These are phyloP conservation scores for Oxycera nigricornis DNA, from an alignment of 2,888 invertebrate species.

Conservation along the genomic window DNA sequence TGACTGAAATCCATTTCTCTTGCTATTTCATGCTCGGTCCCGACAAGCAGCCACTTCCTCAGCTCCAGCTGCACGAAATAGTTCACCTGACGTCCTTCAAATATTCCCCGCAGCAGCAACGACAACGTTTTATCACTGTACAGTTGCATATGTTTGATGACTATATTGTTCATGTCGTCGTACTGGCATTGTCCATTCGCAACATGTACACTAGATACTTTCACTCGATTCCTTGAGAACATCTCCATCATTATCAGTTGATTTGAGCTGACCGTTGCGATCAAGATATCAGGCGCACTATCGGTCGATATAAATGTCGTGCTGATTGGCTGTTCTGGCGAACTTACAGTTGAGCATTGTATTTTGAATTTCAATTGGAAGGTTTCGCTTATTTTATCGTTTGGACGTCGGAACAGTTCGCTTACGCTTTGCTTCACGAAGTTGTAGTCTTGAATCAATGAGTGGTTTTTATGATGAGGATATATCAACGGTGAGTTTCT, in stretches of 20 bases:
- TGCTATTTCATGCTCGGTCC: conserved; percentile 56
- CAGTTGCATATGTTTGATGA: conserved; percentile 76
- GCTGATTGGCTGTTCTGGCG: conserved; percentile 46
- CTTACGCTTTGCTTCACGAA: conserved; percentile 71
- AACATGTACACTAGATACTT: conserved; percentile 66
- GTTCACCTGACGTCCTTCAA: conserved; percentile 63
- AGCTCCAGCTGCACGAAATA: conserved; percentile 63
- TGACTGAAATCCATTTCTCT: conserved; percentile 54
- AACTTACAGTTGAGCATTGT: conserved; percentile 60
- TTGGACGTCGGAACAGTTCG: conserved; percentile 73
- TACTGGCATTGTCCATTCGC: conserved; percentile 58
- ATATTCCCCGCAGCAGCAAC: conserved; percentile 69
- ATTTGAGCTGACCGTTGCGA: conserved; percentile 53
- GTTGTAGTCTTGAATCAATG: conserved; percentile 82
- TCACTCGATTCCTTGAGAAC: conserved; percentile 58
- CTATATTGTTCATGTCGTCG: conserved; percentile 51
- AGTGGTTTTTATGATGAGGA: conserved; percentile 76
- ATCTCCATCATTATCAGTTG: conserved; percentile 58
- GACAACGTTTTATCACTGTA: conserved; percentile 73
- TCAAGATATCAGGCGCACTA: conserved; percentile 53
- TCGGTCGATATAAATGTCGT: conserved; percentile 55
- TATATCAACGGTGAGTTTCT: conserved; percentile 75
- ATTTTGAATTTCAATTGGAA: conserved; percentile 67
- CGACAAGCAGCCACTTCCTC: conserved; percentile 59
- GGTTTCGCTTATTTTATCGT: conserved; percentile 69